These are phyloP conservation scores for Hydractinia symbiolongicarpus DNA, from an alignment of 30 jellyfish, hydroid and myxozoan species.

Conservation along the genomic window DNA sequence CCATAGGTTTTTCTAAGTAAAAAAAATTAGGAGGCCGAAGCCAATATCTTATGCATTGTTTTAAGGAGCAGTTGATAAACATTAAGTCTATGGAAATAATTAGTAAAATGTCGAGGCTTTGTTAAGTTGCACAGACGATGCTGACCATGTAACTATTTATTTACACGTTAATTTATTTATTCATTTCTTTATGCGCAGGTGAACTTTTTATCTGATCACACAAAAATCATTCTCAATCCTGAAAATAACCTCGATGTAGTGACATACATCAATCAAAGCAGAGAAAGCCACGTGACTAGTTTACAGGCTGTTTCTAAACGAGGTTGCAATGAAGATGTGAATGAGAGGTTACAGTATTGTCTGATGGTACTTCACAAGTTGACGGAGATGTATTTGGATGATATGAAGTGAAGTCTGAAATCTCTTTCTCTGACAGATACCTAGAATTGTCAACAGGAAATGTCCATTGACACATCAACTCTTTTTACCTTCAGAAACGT, in stretches of 20 bases:
- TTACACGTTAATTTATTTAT: neutral
- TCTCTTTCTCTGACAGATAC: too few species aligned
- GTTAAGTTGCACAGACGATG: too few species aligned
- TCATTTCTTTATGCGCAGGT: slow-evolving; percentile 37
- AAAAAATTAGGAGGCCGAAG: too few species aligned
- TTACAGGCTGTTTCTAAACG: slow-evolving; percentile 55
- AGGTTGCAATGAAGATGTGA: slow-evolving; percentile 84
- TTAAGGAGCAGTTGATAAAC: too few species aligned
- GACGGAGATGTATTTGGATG: slow-evolving; percentile 69
- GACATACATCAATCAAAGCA: slow-evolving; percentile 58
- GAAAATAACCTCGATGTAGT: slow-evolving; percentile 49
- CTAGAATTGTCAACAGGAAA: too few species aligned
- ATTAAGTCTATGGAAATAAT: too few species aligned
- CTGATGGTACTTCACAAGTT: slow-evolving; percentile 88
- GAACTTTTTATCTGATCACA: slow-evolving; percentile 82
- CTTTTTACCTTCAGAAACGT: too few species aligned
- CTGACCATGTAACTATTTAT: neutral
- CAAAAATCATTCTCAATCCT: slow-evolving; percentile 79
- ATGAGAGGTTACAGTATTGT: slow-evolving; percentile 83
- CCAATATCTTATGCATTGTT: too few species aligned
- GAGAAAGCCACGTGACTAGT: slow-evolving; percentile 63
- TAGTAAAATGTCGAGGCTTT: too few species aligned
- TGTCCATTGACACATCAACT: too few species aligned
- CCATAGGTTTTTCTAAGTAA: too few species aligned
- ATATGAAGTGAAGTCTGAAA: slow-evolving; percentile 1